Evolutionary conservation across 2,888 invertebrate genomes (phyloP), one percentile per base, ranked within the genome.

Genomic region (Antheraea assamensis): DNA sequence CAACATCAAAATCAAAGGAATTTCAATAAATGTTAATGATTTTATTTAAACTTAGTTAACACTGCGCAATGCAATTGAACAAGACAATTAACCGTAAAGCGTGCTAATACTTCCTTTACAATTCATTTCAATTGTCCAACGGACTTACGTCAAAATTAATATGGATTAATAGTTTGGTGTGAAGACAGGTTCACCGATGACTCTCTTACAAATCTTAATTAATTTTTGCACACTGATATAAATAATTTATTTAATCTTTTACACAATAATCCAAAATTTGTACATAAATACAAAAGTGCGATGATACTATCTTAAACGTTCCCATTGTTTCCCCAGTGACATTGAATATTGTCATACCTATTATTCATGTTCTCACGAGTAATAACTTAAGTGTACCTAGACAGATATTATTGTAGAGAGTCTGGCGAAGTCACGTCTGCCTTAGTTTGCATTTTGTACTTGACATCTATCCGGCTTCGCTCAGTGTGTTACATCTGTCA

Each of bases 331-430:
- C 78, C 78, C 81, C 84, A 87, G 89, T 86, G 87, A 87, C 83
- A 86, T 82, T 78, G 80, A 78, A 88, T 84, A 87, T 85, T 85
- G 84, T 88, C 82, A 81, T 87, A 84, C 82, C 85, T 84, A 89
- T 90, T 86, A 90, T 88, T 90, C 88, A 84, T 83, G 87, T 94
- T 94, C 93, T 91, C 94, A 94, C 94, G 92, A 87, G 90, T 89
- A 90, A 91, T 90, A 90, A 91, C 85, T 81, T 90, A 89, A 91
- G 86, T 91, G 87, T 88, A 88, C 84, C 87, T 78, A 80, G 79
- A 85, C 86, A 82, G 84, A 85, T 87, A 89, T 91, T 90, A 88
- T 82, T 78, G 87, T 92, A 91, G 94, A 94, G 93, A 93, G 91
- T 91, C 87, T 82, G 84, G 81, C 87, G 83, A 81, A 92, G 92